Base-by-base conservation (phyloP, 53 echinoderm and acorn worm species). In the Temnopleurus reevesii region DNA sequence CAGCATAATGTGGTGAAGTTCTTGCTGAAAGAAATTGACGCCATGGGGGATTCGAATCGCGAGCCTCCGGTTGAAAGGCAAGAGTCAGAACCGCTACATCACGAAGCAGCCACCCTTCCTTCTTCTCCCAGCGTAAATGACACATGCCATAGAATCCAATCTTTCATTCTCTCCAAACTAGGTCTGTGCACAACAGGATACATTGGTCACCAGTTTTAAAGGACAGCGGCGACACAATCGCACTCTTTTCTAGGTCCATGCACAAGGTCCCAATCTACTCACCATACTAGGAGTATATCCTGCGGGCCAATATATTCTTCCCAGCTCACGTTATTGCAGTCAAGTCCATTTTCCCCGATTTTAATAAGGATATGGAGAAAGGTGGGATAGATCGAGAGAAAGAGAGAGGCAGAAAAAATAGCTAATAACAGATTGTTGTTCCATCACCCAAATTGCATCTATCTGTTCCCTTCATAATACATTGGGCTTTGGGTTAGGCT, bases 381-480 rank as follows among this genome's bases (percentile, higher is more conserved):
- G n/a, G n/a, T n/a, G n/a, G n/a, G n/a, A n/a, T n/a, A n/a, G n/a
- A n/a, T n/a, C n/a, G n/a, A n/a, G n/a, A n/a, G n/a, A n/a, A n/a
- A n/a, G 43, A 71, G 21, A 41, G 71, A 41, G 41, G 0, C 10
- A 49, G n/a, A n/a, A 21, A 71, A 71, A 71, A 41, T 36, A 71
- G 21, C n/a, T 38, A 41, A 30, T 38, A 71, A 19, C 71, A 71
- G 18, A 36, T 38, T 71, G 71, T 71, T 71, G 71, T 71, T n/a
- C 71, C 71, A 71, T 71, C 71, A 71, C n/a, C 71, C 23, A 71
- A 71, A 71, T 71, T 71, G 41, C 71, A 71, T 71, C 41, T 71
- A 71, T 41, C 71, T 71, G 71, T 41, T 71, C 41, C 41, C 71
- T n/a, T 25, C 71, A 71, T 71, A 71, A 38, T 41, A 71, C 71